Base-by-base conservation (phyloP, 2,888 invertebrate genomes). In the Mythimna lalbum region DNA sequence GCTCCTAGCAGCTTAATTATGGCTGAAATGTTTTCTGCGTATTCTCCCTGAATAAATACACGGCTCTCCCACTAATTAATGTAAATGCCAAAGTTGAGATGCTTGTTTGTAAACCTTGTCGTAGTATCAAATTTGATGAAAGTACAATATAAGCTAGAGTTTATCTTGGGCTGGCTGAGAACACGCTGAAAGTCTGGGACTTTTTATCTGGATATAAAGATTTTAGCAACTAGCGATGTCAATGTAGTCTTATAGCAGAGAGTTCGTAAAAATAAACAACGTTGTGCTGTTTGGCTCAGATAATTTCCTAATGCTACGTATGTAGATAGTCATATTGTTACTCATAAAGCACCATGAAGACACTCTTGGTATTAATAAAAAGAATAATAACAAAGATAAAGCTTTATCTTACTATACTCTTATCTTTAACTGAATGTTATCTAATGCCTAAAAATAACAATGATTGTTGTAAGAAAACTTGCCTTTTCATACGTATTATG, bases 261-360 rank as follows among this genome's bases (percentile, higher is more conserved):
- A 19, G 19, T 43, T 43, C 43, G 43, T 43, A 43, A 43, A 43
- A 43, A 43, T 43, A 43, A 43, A 43, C 43, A 47, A 47, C n/a
- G 47, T 53, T 63, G 19, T 52, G 76, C 33, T 77, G 67, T 81
- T 80, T 77, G 77, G 77, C 71, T 81, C 70, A 43, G 49, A 43
- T 43, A 62, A 43, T 77, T 77, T 53, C 81, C 78, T 64, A 62
- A 63, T 69, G 19, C 10, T 43, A 55, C 49, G 43, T 62, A 57
- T 36, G 36, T 36, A 43, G 43, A 5, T 3, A 31, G 9, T 12
- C 2, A 49, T 69, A 69, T 39, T 63, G 47, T 61, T 53, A 64
- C 53, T 50, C 60, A 56, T 64, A 57, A 60, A 62, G 10, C 47
- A 43, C 36, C 5, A 53, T 43, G 63, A 53, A 21, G 47, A 76